Conservation (phyloP, 2,797 vertebrate species). For the Cyclopterus lumpus region DNA sequence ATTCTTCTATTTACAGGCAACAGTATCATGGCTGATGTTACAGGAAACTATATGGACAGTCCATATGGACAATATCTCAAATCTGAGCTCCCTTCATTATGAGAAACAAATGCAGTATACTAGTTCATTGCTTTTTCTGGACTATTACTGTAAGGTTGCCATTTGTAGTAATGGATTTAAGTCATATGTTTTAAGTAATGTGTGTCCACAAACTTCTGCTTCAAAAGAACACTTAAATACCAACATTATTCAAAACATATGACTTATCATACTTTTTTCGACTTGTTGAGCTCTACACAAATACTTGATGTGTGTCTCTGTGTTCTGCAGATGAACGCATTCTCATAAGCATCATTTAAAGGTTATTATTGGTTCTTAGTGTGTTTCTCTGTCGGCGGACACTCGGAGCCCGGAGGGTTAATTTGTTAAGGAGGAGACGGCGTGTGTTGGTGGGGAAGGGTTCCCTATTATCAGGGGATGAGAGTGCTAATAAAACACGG, state of each 20-base stretch:
- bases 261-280: not conserved
- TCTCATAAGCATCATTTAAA: not conserved
- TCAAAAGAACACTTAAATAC: not conserved
- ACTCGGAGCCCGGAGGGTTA: slow-evolving; percentile 55
- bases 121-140: not conserved
- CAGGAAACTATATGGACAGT: not conserved
- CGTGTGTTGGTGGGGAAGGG: slow-evolving; percentile 55
- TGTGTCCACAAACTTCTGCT: no score
- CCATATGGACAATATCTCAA: not conserved
- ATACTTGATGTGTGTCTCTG: not conserved
- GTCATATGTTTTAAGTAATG: no score
- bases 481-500: slow-evolving; percentile 98
- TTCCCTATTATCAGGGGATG: slow-evolving; percentile 94
- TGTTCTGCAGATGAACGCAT: not conserved
- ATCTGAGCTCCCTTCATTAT: not conserved
- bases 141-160: slow-evolving; percentile 1
- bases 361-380: not conserved
- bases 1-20: slow-evolving; percentile 10
- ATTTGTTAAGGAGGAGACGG: slow-evolving; percentile 61
- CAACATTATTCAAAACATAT: not conserved
- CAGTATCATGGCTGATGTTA: not conserved
- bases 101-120: not conserved
- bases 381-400: slow-evolving; percentile 13
- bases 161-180: slow-evolving; percentile 26
- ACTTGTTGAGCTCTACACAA: not conserved